A percentile compares a stretch with the other conserved stretches of the same genome.
Conservation (phyloP, 23 tunicate species). For the Phallusia fumigata region DNA sequence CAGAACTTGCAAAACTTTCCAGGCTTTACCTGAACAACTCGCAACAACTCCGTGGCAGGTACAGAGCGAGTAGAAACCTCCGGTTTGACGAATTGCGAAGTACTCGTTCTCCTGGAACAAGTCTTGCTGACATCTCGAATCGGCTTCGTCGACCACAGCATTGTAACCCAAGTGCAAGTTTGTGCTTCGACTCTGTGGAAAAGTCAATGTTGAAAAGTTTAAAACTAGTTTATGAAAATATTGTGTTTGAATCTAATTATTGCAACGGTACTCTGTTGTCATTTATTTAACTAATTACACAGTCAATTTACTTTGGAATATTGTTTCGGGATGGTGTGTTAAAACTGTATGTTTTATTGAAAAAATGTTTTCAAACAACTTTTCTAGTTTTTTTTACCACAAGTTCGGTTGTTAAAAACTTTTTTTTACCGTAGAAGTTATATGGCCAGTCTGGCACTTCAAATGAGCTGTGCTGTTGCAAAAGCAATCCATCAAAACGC, state of each 20-base stretch:
- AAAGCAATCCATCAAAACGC: conserved; percentile 38
- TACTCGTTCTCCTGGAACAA: conserved; percentile 8
- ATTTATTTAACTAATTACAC: no score
- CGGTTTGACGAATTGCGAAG: conserved; percentile 41
- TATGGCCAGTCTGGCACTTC: conserved; percentile 1
- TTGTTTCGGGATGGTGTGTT: no score
- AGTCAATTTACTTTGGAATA: no score
- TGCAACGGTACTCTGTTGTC: no score
- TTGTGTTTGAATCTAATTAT: no score
- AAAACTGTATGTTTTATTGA: no score
- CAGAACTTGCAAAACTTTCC: no score
- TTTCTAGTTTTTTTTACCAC: no score
- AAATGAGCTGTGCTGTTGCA: conserved; percentile 39
- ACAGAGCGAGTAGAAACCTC: conserved; percentile 59
- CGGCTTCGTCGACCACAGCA: conserved; percentile 13
- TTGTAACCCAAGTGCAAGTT: background rate
- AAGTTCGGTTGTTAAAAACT: no score
- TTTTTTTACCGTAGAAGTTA: background rate
- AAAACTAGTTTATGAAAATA: no score
- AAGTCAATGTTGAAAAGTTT: background rate
- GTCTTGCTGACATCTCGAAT: conserved; percentile 15
- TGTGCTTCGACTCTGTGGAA: background rate
- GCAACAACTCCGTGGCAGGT: conserved; percentile 15
- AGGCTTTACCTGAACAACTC: conserved; percentile 31
- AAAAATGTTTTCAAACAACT: no score